Base-by-base conservation (phyloP, 2,888 invertebrate species). In the Spisula solida region DNA sequence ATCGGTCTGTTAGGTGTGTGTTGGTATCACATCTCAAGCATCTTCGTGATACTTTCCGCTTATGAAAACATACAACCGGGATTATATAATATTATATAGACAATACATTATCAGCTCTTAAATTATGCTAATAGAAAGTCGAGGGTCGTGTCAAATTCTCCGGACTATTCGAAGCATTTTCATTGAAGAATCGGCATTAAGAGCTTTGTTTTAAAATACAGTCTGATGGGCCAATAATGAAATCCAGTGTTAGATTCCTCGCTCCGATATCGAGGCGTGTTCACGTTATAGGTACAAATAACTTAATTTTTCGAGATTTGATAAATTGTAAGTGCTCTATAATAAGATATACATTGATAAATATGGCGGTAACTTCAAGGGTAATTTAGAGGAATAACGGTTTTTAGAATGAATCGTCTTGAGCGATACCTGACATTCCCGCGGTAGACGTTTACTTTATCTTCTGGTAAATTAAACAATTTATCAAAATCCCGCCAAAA, bases 401-500 rank as follows among this genome's bases (percentile, higher is more conserved):
- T n/a, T 25, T n/a, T 66, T 25, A n/a, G 25, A 25, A 10, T 25
- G 25, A n/a, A 66, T 25, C 60, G 12, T 25, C 60, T 25, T 66
- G 25, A 25, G 60, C 10, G 10, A 25, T n/a, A 5, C 25, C 60
- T 66, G 60, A 66, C 60, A 66, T 25, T 25, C 60, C 60, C n/a
- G 60, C n/a, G 12, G 20, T 14, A 31, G 25, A 25, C 16, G 75
- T 31, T 31, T 34, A 34, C 4, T 31, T 41, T 75, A 75, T 75
- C 75, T 31, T 75, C 75, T 14, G 34, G 31, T 18, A 34, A 66
- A 66, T 66, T n/a, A 25, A n/a, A 5, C 75, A 75, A 34, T 75
- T 34, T 75, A 75, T 75, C 75, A 75, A 75, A 66, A 8, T 75
- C 34, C 34, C 70, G 31, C 31, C 75, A 34, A 75, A 75, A 75